phyloP scores from a whole-genome alignment of 2,797 vertebrate genomes.

The Apogon hyalosoma region DNA sequence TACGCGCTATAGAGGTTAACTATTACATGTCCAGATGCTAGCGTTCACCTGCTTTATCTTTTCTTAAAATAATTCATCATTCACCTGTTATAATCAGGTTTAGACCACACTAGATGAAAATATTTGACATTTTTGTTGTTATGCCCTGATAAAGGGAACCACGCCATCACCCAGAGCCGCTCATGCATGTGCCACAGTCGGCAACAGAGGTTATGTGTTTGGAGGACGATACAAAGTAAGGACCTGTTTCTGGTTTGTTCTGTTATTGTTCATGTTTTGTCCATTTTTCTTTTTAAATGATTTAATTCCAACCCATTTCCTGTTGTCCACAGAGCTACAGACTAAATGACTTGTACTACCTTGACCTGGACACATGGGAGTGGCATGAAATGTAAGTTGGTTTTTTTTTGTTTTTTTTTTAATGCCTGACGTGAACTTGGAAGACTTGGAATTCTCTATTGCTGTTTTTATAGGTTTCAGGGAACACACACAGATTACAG shows the following conservation, averaged over 20 bases:
- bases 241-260: background rate
- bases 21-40: background rate
- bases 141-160: constrained; percentile 84
- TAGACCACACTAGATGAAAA: background rate
- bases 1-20: too few relatives aligned
- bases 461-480: too few relatives aligned
- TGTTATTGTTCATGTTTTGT: background rate
- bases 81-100: background rate
- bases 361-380: constrained; percentile 95
- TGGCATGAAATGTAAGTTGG: constrained; percentile 93
- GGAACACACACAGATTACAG: too few relatives aligned
- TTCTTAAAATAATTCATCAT: background rate
- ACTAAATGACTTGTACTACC: constrained; percentile 94
- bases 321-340: constrained; percentile 86
- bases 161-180: constrained; percentile 93
- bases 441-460: too few relatives aligned
- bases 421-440: too few relatives aligned
- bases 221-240: constrained; percentile 93
- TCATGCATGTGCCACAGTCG: constrained; percentile 92
- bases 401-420: background rate
- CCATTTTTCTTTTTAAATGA: background rate
- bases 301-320: background rate
- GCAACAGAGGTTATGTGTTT: constrained; percentile 93
- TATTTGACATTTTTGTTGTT: background rate
- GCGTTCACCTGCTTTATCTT: background rate